These are phyloP conservation scores for Apodemia duryi DNA, from an alignment of 2,888 invertebrate genomes.

Conservation along the genomic window DNA sequence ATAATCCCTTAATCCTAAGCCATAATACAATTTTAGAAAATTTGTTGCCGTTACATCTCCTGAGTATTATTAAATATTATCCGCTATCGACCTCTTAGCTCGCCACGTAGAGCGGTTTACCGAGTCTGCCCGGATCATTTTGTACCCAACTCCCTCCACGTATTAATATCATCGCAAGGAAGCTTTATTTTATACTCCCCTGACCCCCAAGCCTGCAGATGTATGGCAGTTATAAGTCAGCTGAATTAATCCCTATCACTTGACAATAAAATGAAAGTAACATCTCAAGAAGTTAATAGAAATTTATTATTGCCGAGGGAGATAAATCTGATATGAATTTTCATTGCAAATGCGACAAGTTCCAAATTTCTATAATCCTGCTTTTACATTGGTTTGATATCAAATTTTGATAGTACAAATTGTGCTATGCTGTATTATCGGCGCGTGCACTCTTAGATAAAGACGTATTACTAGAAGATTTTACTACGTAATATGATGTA, in stretches of 20 bases:
- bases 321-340: constrained; percentile 50
- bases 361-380: constrained; percentile 3
- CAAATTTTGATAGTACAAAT: background rate
- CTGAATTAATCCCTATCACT: constrained; percentile 77
- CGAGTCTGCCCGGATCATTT: constrained; percentile 57
- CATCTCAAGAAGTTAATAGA: constrained; percentile 74
- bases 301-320: constrained; percentile 62
- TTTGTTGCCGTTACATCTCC: background rate
- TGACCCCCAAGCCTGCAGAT: constrained; percentile 62
- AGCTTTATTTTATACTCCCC: constrained; percentile 73
- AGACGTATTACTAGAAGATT: no score
- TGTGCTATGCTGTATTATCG: no score
- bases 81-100: constrained; percentile 26
- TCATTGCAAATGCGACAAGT: constrained; percentile 33
- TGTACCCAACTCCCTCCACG: constrained; percentile 49
- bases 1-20: no score
- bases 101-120: constrained; percentile 48
- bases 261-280: constrained; percentile 73
- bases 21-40: no score
- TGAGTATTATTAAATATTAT: constrained; percentile 10
- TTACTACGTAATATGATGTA: no score
- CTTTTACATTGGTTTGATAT: background rate
- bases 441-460: no score
- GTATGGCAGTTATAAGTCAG: constrained; percentile 78
- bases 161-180: constrained; percentile 75